A percentile compares a stretch with the other conserved stretches of the same genome.
Conservation (phyloP, 2,113 vertebrate species). For the Labeo rohita region DNA sequence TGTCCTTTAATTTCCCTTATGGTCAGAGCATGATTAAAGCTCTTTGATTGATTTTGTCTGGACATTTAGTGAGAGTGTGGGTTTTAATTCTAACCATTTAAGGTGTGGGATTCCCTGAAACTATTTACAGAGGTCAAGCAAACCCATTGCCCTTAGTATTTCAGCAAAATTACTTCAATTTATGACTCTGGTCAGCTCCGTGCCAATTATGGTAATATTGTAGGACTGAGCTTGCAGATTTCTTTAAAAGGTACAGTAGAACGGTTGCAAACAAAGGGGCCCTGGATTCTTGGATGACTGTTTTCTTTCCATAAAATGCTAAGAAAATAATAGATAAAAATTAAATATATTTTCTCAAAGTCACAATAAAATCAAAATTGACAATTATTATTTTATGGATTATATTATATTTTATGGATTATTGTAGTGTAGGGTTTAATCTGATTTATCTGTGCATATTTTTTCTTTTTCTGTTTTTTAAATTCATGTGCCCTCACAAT, state of each 20-base stretch:
- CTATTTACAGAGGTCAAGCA: constrained; percentile 1
- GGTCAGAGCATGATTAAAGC: not conserved
- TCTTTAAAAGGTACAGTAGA: constrained; percentile 14
- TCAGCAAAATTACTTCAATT: not conserved
- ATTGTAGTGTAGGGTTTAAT: too few species aligned
- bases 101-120: not conserved
- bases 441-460: too few species aligned
- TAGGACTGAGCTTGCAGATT: constrained; percentile 1
- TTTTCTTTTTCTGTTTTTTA: too few species aligned
- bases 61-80: not conserved
- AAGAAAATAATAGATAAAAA: not conserved
- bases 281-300: not conserved
- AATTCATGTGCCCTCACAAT: not conserved
- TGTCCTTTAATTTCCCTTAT: not conserved
- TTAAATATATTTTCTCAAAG: too few species aligned
- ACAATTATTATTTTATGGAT: too few species aligned
- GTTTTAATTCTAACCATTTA: not conserved
- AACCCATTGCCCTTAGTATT: not conserved
- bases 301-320: not conserved
- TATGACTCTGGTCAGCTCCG: not conserved
- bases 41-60: not conserved
- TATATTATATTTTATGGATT: too few species aligned
- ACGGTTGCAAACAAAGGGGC: not conserved
- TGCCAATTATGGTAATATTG: constrained; percentile 12
- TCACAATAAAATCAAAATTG: too few species aligned